phyloP scores from a whole-genome alignment of 64 coral and sea anemone species.

The Cladopsammia gracilis region DNA sequence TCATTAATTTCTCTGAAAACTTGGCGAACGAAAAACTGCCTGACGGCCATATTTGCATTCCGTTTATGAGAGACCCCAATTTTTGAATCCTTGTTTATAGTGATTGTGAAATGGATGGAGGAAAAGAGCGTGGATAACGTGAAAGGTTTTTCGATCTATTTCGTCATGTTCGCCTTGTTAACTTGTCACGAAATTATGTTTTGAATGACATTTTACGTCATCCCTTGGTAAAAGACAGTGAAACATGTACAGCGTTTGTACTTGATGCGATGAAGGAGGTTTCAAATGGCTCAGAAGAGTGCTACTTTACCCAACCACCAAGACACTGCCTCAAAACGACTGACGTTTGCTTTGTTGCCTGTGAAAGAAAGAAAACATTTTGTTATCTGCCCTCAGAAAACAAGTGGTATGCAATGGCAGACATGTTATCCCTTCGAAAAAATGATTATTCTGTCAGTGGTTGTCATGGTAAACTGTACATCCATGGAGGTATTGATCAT shows the following conservation, averaged over 20 bases:
- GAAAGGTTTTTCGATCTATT: too few species aligned
- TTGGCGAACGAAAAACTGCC: too few species aligned
- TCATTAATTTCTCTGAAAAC: too few species aligned
- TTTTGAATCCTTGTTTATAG: too few species aligned
- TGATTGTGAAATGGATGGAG: too few species aligned
- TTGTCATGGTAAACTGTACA: constrained; percentile 49
- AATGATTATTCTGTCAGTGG: background rate
- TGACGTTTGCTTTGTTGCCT: constrained; percentile 43
- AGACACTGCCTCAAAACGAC: constrained; percentile 61
- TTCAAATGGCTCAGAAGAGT: constrained; percentile 27
- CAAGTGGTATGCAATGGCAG: constrained; percentile 33
- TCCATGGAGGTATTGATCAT: too few species aligned
- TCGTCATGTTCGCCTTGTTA: too few species aligned
- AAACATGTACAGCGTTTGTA: constrained; percentile 50
- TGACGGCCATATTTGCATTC: too few species aligned
- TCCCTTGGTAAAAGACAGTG: constrained; percentile 29
- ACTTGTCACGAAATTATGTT: too few species aligned
- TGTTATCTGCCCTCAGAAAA: constrained; percentile 37
- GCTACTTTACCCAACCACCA: constrained; percentile 25
- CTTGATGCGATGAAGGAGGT: constrained; percentile 55
- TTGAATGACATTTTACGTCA: constrained; percentile 46
- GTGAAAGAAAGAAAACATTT: constrained; percentile 39
- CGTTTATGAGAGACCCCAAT: too few species aligned
- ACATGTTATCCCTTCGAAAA: background rate
- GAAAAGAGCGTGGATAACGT: too few species aligned